These are phyloP conservation scores for Glyptemys insculpta DNA, from an alignment of 2,797 vertebrate species.

Conservation along the genomic window DNA sequence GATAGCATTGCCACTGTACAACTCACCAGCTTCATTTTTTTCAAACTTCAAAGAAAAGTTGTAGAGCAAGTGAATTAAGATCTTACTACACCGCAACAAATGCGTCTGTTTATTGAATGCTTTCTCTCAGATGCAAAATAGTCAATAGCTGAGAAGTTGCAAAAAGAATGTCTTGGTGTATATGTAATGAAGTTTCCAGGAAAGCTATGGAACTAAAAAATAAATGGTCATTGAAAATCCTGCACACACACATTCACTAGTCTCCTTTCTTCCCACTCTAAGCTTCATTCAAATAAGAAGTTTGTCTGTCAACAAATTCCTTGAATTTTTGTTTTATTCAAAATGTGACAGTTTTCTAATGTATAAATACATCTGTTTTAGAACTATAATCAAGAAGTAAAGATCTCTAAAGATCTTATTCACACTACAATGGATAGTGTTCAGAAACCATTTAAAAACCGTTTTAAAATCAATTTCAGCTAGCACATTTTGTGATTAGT, in stretches of 20 bases:
- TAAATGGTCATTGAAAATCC: not conserved
- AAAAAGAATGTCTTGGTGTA: slow-evolving; percentile 55
- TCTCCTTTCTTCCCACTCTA: not conserved
- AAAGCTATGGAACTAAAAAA: not conserved
- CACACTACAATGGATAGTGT: rapidly evolving
- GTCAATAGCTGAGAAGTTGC: slow-evolving; percentile 64
- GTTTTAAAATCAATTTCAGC: not conserved
- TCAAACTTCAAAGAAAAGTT: slow-evolving; percentile 71
- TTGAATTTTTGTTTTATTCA: not conserved
- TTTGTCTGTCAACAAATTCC: not conserved
- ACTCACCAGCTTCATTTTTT: slow-evolving; percentile 61
- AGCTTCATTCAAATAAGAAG: not conserved
- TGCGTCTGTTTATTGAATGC: slow-evolving; percentile 59
- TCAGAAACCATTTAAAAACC: not conserved
- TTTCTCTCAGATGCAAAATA: slow-evolving; percentile 73
- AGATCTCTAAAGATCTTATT: not conserved
- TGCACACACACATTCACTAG: not conserved
- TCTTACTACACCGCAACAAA: slow-evolving; percentile 51
- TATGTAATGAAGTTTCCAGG: not conserved
- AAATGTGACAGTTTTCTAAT: not conserved
- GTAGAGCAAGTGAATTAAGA: slow-evolving; percentile 59
- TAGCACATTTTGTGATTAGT: rapidly evolving
- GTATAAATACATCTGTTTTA: not conserved
- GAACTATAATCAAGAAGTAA: not conserved
- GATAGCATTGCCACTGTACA: slow-evolving; percentile 36